Evolutionary conservation across 2,797 vertebrate species (phyloP).

Genomic region (Phalloptychus januarius): DNA sequence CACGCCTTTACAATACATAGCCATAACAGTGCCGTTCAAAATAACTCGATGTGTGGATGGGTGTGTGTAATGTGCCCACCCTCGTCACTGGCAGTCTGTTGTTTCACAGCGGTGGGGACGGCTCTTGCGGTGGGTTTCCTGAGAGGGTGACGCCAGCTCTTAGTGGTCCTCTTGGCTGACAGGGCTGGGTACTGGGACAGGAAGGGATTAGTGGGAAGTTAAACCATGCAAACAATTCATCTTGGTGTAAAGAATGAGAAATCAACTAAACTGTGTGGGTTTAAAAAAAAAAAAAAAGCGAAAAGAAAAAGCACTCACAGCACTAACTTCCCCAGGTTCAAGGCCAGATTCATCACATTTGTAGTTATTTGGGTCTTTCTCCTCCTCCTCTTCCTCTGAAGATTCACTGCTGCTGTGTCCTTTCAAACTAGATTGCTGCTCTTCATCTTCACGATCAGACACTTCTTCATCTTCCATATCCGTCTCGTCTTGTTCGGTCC

Average conservation of each 20-base stretch:
- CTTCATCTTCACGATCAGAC: constrained; percentile 57
- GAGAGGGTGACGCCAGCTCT: constrained; percentile 94
- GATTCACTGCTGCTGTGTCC: constrained; percentile 67
- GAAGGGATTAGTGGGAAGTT: constrained; percentile 19
- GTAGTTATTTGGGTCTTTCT: constrained; percentile 73
- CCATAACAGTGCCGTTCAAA: constrained; percentile 18
- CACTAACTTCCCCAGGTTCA: constrained; percentile 83
- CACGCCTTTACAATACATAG: constrained; percentile 28
- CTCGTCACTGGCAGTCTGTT: constrained; percentile 88
- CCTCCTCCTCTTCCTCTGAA: constrained; percentile 72
- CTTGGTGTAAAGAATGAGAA: constrained; percentile 23
- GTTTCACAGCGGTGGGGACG: constrained; percentile 91
- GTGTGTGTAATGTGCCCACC: constrained; percentile 73
- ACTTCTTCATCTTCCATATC: constrained; percentile 68
- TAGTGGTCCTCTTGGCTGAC: constrained; percentile 82
- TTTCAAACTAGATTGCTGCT: constrained; percentile 54
- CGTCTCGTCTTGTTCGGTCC: constrained; percentile 41
- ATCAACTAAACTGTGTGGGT: background rate
- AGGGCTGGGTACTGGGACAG: constrained; percentile 70
- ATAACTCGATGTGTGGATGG: constrained; percentile 18
- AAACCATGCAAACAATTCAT: constrained; percentile 15
- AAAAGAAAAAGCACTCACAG: constrained; percentile 66
- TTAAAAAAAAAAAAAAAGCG: background rate
- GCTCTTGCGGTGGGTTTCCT: constrained; percentile 91
- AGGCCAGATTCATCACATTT: constrained; percentile 77